Percentiles rank a stretch among this genome's conserved stretches.
Evolutionary conservation across 2,797 vertebrate species (phyloP).

Genomic region (Alectoris magna): DNA sequence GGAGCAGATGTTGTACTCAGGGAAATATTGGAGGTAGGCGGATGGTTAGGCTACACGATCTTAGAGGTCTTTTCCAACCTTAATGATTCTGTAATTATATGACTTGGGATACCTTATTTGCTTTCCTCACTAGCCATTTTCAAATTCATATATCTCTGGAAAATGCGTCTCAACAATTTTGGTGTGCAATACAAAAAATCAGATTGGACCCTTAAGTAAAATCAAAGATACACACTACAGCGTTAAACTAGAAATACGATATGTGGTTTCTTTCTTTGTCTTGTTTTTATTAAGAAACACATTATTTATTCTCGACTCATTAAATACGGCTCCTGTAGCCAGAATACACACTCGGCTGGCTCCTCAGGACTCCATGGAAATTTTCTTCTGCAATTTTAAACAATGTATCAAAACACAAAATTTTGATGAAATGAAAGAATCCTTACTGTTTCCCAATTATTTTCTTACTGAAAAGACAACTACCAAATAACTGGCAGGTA

Average conservation of each 20-base stretch:
- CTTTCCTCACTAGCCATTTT: background rate
- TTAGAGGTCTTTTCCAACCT: too few species aligned
- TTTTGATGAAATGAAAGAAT: background rate
- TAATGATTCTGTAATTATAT: background rate
- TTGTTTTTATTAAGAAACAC: background rate
- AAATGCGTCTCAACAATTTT: background rate
- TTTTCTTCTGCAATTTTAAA: background rate
- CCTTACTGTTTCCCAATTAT: background rate
- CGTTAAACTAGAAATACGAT: background rate
- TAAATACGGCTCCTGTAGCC: background rate
- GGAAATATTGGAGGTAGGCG: too few species aligned
- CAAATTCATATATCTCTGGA: background rate
- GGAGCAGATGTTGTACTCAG: too few species aligned
- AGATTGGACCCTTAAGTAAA: background rate
- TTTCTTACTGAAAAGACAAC: background rate
- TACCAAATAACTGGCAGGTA: background rate
- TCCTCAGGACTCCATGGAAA: background rate
- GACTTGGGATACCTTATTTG: background rate
- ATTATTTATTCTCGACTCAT: background rate
- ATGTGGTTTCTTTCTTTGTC: background rate
- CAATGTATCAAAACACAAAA: background rate
- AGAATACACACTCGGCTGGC: background rate
- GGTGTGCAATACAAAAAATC: background rate
- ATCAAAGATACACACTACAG: background rate
- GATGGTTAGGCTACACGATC: too few species aligned